phyloP scores from a whole-genome alignment of 2,797 vertebrate species.

The Fundulus diaphanus region DNA sequence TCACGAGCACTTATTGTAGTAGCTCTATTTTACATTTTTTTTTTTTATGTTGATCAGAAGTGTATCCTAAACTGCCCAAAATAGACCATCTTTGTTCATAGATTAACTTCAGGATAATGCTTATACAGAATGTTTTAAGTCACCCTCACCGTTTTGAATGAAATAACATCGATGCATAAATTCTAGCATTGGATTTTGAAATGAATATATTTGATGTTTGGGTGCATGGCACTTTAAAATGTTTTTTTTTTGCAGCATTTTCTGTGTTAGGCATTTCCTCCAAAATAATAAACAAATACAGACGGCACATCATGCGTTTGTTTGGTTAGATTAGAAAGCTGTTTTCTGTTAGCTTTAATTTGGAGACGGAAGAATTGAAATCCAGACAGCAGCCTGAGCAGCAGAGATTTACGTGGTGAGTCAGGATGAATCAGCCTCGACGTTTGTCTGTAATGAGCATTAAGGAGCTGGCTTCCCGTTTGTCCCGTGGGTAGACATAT shows the following conservation, averaged over 20 bases:
- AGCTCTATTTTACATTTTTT: slow-evolving; percentile 22
- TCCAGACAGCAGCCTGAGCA: slow-evolving; percentile 38
- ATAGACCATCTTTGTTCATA: background rate
- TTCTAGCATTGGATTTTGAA: slow-evolving; percentile 11
- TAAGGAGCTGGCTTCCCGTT: slow-evolving; percentile 72
- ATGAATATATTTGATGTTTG: slow-evolving; percentile 7
- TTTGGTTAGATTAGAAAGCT: background rate
- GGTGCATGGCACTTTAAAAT: background rate
- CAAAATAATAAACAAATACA: background rate
- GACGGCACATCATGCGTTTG: background rate
- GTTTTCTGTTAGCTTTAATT: slow-evolving; percentile 19
- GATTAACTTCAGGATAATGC: slow-evolving; percentile 17
- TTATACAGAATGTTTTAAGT: slow-evolving; percentile 1
- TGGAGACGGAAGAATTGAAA: slow-evolving; percentile 30
- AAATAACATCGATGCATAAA: slow-evolving; percentile 8
- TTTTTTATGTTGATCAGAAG: slow-evolving; percentile 27
- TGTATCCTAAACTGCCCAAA: slow-evolving; percentile 11
- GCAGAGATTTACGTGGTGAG: slow-evolving; percentile 32
- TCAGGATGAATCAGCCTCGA: slow-evolving; percentile 69
- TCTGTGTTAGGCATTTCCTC: background rate
- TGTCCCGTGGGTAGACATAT: slow-evolving; percentile 81
- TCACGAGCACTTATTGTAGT: slow-evolving; percentile 30
- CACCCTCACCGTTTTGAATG: slow-evolving; percentile 6
- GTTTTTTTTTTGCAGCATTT: background rate
- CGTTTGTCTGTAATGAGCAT: slow-evolving; percentile 78